Conservation (phyloP, 2,888 invertebrate genomes). For the Archaeoteleia sp. region DNA sequence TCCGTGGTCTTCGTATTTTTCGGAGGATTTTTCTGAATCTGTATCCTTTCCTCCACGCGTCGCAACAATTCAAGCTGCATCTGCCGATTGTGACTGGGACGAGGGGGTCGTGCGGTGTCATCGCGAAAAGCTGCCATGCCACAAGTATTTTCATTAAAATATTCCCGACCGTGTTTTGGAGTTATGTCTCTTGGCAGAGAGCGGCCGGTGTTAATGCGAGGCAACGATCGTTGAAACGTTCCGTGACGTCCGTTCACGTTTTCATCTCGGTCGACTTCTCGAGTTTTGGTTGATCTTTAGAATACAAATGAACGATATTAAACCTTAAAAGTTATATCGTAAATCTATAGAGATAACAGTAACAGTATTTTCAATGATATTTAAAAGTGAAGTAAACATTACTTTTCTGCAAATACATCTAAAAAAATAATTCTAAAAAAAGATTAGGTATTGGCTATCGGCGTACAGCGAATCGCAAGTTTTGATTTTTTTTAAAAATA, state of each 20-base stretch:
- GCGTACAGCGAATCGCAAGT: too few relatives aligned
- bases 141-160: slow-evolving; percentile 74
- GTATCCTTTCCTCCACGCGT: slow-evolving; percentile 80
- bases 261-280: slow-evolving; percentile 80
- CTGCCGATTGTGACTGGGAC: slow-evolving; percentile 76
- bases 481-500: too few relatives aligned
- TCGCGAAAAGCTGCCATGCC: slow-evolving; percentile 79
- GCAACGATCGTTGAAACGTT: slow-evolving; percentile 60
- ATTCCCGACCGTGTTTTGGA: slow-evolving; percentile 53
- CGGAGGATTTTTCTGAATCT: slow-evolving; percentile 64
- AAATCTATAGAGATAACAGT: slow-evolving; percentile 1
- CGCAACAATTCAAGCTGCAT: slow-evolving; percentile 80
- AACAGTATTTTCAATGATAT: too few relatives aligned
- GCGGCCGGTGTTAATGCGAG: slow-evolving; percentile 33
- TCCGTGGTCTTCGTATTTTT: slow-evolving; percentile 79
- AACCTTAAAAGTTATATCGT: slow-evolving; percentile 4
- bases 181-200: slow-evolving; percentile 39
- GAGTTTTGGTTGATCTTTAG: slow-evolving; percentile 74
- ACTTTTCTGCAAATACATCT: too few relatives aligned
- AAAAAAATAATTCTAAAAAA: too few relatives aligned
- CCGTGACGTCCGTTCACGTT: slow-evolving; percentile 85
- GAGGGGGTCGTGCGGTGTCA: slow-evolving; percentile 58
- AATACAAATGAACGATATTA: too few relatives aligned
- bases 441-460: too few relatives aligned
- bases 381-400: too few relatives aligned